Base-by-base conservation (phyloP, 2,113 vertebrate species). In the Sander lucioperca region DNA sequence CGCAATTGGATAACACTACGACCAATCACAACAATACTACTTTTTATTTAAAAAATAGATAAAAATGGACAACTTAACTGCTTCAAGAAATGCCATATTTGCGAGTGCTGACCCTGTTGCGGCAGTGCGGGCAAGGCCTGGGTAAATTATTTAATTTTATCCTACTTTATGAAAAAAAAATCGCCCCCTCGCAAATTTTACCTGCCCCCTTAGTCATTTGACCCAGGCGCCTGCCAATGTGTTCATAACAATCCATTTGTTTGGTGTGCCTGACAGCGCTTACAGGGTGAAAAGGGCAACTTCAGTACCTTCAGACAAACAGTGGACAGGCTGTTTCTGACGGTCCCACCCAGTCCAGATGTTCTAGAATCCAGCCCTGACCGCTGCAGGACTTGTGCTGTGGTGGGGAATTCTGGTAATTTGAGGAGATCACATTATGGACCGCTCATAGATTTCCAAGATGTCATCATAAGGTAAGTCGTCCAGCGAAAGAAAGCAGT, bases 361-460 rank as follows among this genome's bases (percentile, higher is more conserved):
- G 48, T 94, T 78, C 79, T 92, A 79, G 88, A 93, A 19, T 84
- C 89, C 43, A 74, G 84, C 3, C 48, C 84, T 0, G 76, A 63
- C 3, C 80, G 76, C 2, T 97, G 97, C 92, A 87, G 96, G 69
- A 95, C 93, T 6, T 99, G 97, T 0, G 96, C 97, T 0, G 96
- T 99, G 0, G 96, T 98, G 64, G 97, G 97, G 27, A 99, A 99
- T 87, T 98, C 97, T 0, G 96, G 94, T 2, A 97, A 97, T 89
- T 94, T 99, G 21, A 91, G 25, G 3, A 90, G 89, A 51, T 96
- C 97, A 0, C 80, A 48, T 0, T 97, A 97, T 0, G 97, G 97
- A 36, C 58, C 73, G 0, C 91, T 96, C 0, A 97, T 99, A 4
- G 96, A 99, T 77, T 69, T 54, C 0, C 95, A 96, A 0, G 94